phyloP scores from a whole-genome alignment of 2,113 vertebrate species.

The Macquaria australasica region DNA sequence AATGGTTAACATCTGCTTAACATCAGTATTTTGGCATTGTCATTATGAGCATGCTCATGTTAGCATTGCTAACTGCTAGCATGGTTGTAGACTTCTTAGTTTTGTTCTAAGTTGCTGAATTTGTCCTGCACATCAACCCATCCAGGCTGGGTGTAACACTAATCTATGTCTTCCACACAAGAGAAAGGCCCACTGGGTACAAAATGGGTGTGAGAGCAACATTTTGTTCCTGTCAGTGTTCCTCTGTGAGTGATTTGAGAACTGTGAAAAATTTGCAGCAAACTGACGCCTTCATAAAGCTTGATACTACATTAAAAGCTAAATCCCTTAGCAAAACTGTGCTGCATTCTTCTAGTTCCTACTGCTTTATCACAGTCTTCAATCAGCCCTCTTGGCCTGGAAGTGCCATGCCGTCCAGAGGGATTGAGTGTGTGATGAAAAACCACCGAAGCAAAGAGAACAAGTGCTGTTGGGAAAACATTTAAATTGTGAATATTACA shows the following conservation, averaged over 20 bases:
- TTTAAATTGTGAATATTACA: slow-evolving; percentile 42
- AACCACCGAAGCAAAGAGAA: background rate
- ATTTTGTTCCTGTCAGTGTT: background rate
- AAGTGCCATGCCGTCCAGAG: background rate
- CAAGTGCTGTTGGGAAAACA: slow-evolving; percentile 2
- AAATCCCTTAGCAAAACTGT: background rate
- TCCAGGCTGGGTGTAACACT: background rate
- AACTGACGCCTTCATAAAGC: background rate
- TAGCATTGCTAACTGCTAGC: no score
- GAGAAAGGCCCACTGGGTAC: background rate
- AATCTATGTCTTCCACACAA: background rate
- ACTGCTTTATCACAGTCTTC: slow-evolving; percentile 24
- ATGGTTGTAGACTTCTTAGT: background rate
- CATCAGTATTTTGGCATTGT: background rate
- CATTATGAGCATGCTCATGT: background rate
- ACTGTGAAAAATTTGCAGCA: background rate
- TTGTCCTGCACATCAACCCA: background rate
- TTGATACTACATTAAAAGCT: background rate
- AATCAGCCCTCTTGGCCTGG: slow-evolving; percentile 3
- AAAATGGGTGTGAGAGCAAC: background rate
- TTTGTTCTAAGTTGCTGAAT: background rate
- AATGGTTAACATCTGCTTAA: background rate
- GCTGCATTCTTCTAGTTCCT: background rate
- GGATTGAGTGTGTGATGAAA: slow-evolving; percentile 16
- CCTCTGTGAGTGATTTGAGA: background rate